Evolutionary conservation across 2,797 vertebrate genomes (phyloP).

Genomic region (Helostoma temminkii): DNA sequence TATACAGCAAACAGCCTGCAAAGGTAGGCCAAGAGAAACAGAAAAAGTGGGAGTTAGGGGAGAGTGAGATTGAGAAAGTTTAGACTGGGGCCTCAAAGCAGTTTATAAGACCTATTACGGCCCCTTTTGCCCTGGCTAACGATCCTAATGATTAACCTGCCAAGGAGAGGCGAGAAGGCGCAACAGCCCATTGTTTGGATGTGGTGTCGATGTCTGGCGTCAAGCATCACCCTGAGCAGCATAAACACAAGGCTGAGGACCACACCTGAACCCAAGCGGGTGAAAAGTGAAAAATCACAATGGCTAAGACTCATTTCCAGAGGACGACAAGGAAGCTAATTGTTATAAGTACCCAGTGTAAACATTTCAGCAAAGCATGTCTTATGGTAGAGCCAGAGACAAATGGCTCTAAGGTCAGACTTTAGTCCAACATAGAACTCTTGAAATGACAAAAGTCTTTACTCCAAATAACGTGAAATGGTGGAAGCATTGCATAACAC

Average conservation of each 20-base stretch:
- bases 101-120: slow-evolving; percentile 57
- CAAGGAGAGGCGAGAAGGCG: slow-evolving; percentile 67
- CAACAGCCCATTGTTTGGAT: slow-evolving; percentile 80
- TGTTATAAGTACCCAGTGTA: slow-evolving; percentile 76
- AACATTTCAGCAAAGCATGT: slow-evolving; percentile 82
- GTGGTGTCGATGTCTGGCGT: slow-evolving; percentile 83
- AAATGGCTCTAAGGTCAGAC: slow-evolving; percentile 57
- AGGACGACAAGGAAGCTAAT: slow-evolving; percentile 74
- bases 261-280: slow-evolving; percentile 78
- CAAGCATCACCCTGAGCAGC: slow-evolving; percentile 82
- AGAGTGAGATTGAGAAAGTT: slow-evolving; percentile 38
- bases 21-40: slow-evolving; percentile 46
- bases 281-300: slow-evolving; percentile 75
- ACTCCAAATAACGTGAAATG: slow-evolving; percentile 42
- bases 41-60: slow-evolving; percentile 23
- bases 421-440: slow-evolving; percentile 51
- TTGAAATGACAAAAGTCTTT: slow-evolving; percentile 61
- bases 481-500: slow-evolving; percentile 44
- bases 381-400: slow-evolving; percentile 63
- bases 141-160: slow-evolving; percentile 79
- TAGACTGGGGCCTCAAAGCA: slow-evolving; percentile 49
- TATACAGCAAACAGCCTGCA: slow-evolving; percentile 2
- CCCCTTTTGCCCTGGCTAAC: slow-evolving; percentile 58
- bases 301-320: slow-evolving; percentile 56
- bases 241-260: slow-evolving; percentile 80